phyloP scores from a whole-genome alignment of 92 coral and sea anemone genomes.

The Heliopora coerulea region DNA sequence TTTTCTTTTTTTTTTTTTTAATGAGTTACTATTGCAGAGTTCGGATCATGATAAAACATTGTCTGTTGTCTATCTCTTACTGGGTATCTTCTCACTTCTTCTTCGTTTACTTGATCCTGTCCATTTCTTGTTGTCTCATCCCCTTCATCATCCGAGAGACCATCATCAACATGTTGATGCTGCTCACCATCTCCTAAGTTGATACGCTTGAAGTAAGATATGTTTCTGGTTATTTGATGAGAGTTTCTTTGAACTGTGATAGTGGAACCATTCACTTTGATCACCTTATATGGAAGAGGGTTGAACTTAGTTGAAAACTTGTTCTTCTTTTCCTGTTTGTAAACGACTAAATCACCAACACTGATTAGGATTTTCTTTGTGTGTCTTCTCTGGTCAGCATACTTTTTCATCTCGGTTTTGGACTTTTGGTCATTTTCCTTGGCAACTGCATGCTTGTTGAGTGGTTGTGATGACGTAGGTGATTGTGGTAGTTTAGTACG shows the following conservation, averaged over 20 bases:
- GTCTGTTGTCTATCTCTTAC: not conserved
- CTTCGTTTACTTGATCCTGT: not conserved
- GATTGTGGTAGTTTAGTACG: conserved; percentile 1
- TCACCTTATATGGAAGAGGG: not conserved
- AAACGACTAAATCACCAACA: not conserved
- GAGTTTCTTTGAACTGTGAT: not conserved
- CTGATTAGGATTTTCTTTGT: not conserved
- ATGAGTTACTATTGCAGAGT: no score
- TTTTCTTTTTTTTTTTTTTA: not conserved
- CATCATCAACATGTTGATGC: not conserved
- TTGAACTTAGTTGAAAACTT: conserved; percentile 1
- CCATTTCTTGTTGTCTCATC: not conserved
- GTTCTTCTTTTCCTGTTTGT: not conserved
- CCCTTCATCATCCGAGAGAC: not conserved
- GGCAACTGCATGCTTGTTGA: conserved; percentile 1
- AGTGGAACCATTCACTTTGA: not conserved
- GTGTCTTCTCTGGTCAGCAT: not conserved
- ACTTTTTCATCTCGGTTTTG: not conserved
- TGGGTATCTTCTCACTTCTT: conserved; percentile 2
- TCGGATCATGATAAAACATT: not conserved
- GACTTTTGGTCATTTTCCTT: conserved; percentile 5
- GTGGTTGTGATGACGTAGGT: not conserved
- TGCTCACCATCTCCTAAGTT: not conserved
- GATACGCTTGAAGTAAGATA: conserved; percentile 1
- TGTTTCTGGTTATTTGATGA: not conserved